Percentiles rank a stretch among this genome's conserved stretches.
Evolutionary conservation across 2,113 vertebrate genomes (phyloP).

Genomic region (Scomber colias): DNA sequence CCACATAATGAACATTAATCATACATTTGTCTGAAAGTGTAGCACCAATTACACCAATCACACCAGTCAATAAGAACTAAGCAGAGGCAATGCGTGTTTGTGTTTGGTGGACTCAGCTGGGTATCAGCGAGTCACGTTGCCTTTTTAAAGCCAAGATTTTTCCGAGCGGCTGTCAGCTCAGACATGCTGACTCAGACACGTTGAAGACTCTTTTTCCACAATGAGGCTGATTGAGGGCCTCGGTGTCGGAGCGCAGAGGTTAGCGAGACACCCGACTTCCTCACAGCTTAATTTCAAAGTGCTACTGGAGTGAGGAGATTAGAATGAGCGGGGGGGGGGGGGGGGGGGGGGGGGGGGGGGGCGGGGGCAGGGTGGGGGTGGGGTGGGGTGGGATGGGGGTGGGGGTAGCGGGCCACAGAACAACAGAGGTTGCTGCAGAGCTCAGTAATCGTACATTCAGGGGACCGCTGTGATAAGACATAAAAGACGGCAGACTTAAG

Average conservation of each 20-base stretch:
- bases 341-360: constrained; percentile 45
- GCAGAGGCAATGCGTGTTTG: neutral
- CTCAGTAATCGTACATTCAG: constrained; percentile 70
- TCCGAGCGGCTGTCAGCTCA: constrained; percentile 53
- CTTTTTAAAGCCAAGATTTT: constrained; percentile 39
- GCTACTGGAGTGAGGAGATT: constrained; percentile 79
- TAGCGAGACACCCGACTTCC: constrained; percentile 66
- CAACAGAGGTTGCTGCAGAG: constrained; percentile 71
- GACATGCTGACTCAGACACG: constrained; percentile 53
- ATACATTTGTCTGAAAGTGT: neutral
- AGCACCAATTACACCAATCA: neutral
- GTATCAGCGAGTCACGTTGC: neutral
- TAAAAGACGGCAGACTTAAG: constrained; percentile 72
- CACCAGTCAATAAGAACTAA: neutral
- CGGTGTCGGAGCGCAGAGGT: constrained; percentile 67
- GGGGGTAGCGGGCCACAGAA: constrained; percentile 49
- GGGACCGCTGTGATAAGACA: constrained; percentile 67
- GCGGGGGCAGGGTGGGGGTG: constrained; percentile 46
- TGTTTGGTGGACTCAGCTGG: constrained; percentile 6
- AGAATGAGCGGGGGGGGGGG: constrained; percentile 58
- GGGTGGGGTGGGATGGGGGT: constrained; percentile 41
- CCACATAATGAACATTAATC: too few species aligned
- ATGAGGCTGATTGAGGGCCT: constrained; percentile 67
- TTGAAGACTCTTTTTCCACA: constrained; percentile 54
- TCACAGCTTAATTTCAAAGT: constrained; percentile 80